Conservation (phyloP, 2,113 vertebrate species). For the Naja naja region DNA sequence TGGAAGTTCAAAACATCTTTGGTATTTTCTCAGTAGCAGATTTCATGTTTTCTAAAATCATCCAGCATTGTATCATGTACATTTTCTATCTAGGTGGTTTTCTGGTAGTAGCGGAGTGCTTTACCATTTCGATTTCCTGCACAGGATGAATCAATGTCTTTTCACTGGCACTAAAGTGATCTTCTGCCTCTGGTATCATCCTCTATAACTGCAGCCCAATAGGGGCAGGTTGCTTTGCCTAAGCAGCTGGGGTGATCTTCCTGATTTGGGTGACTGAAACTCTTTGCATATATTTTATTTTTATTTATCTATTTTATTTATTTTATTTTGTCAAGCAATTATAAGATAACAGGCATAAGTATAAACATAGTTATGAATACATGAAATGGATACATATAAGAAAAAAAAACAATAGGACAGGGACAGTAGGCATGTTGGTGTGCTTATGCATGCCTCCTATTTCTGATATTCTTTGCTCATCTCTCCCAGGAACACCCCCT, state of each 20-base stretch:
- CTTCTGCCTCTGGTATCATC: neutral
- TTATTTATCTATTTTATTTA: too few species aligned
- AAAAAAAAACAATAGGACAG: too few species aligned
- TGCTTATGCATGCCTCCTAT: too few species aligned
- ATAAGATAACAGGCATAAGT: too few species aligned
- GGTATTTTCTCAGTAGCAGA: neutral
- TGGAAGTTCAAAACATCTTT: neutral
- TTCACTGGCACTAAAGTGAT: neutral
- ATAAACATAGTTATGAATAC: too few species aligned
- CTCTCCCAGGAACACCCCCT: neutral
- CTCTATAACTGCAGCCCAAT: neutral
- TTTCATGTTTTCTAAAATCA: neutral
- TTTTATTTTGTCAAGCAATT: too few species aligned
- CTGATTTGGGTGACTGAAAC: neutral
- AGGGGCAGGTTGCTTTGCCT: neutral
- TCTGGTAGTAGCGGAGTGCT: neutral
- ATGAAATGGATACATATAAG: too few species aligned
- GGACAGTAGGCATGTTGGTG: too few species aligned
- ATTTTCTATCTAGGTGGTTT: neutral
- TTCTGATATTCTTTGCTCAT: neutral
- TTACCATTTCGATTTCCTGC: neutral
- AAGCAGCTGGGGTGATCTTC: neutral
- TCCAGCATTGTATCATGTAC: neutral
- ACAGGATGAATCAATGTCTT: neutral
- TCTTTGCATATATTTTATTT: neutral